phyloP scores from a whole-genome alignment of 2,113 vertebrate genomes.

The Enhydra lutris region DNA sequence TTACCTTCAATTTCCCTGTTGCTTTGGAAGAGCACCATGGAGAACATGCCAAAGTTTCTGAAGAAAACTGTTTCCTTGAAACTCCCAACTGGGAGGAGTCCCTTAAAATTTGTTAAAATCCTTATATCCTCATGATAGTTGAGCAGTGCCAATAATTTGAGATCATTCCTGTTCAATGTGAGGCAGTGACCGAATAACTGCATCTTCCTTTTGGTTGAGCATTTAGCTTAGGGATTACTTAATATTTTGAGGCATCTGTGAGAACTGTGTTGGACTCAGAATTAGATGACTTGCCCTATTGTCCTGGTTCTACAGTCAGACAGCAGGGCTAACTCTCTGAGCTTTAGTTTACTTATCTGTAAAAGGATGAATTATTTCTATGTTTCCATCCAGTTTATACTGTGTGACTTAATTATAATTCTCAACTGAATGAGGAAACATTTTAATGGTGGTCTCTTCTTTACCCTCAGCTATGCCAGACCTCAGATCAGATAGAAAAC shows the following conservation, averaged over 20 bases:
- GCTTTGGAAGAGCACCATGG: not conserved
- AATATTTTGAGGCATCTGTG: not conserved
- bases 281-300: not conserved
- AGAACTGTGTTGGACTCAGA: not conserved
- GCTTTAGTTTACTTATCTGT: not conserved
- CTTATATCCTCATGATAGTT: not conserved
- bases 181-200: not conserved
- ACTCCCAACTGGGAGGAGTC: not conserved
- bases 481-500: not conserved
- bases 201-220: not conserved
- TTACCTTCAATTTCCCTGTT: not conserved
- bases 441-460: not conserved
- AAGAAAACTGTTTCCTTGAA: not conserved
- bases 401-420: constrained; percentile 1
- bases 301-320: not conserved
- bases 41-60: not conserved
- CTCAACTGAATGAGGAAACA: not conserved
- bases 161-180: constrained; percentile 1
- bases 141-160: not conserved
- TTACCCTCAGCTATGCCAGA: not conserved
- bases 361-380: not conserved
- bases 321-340: not conserved
- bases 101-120: not conserved
- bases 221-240: not conserved
- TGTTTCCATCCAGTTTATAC: not conserved